phyloP scores from a whole-genome alignment of 2,113 vertebrate genomes.

The Megaptera novaeangliae region DNA sequence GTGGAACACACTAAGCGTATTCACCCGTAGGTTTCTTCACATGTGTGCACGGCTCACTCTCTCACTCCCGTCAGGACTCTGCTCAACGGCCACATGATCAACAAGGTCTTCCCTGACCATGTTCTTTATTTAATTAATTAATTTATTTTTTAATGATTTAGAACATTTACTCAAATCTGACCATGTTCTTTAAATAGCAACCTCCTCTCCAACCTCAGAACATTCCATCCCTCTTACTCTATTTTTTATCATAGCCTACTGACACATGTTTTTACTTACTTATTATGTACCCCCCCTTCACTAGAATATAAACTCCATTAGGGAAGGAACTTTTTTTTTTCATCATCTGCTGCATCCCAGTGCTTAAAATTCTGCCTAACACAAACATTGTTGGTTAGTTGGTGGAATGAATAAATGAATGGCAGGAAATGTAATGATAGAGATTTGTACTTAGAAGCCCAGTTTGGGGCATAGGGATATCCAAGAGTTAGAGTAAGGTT shows the following conservation, averaged over 20 bases:
- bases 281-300: background rate
- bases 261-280: background rate
- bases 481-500: background rate
- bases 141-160: too few relatives aligned
- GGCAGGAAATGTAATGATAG: background rate
- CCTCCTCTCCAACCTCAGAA: background rate
- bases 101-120: background rate
- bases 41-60: rapidly evolving
- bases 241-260: background rate
- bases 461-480: background rate
- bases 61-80: background rate
- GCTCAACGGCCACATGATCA: background rate
- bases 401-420: background rate
- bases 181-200: background rate
- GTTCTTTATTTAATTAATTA: background rate
- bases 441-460: background rate
- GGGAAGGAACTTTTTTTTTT: background rate
- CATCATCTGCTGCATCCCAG: background rate
- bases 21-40: background rate
- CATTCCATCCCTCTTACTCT: background rate
- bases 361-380: background rate
- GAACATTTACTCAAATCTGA: background rate
- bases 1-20: background rate
- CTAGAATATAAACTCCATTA: background rate
- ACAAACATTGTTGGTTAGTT: background rate